phyloP scores from a whole-genome alignment of 1,140 invertebrate species.

The Triops cancriformis region DNA sequence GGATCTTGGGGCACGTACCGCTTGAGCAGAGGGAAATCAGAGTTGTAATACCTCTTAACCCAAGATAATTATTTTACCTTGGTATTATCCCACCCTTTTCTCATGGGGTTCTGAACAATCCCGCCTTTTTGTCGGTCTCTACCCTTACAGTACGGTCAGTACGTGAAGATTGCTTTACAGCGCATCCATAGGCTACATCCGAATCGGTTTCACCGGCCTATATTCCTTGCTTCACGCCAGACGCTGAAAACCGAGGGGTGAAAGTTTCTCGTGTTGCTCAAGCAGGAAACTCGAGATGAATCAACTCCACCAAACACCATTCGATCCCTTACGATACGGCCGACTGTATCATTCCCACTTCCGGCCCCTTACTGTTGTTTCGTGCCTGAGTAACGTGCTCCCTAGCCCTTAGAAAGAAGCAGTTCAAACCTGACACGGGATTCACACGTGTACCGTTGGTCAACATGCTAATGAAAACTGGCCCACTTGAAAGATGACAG shows the following conservation, averaged over 20 bases:
- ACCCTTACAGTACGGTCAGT: neutral
- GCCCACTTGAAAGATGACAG: neutral
- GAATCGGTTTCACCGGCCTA: neutral
- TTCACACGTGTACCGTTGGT: conserved; percentile 13
- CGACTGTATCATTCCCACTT: neutral
- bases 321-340: neutral
- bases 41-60: too few species aligned
- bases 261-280: neutral
- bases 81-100: neutral
- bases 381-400: neutral
- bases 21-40: too few species aligned
- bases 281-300: neutral
- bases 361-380: neutral
- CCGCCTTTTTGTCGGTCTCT: neutral
- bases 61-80: too few species aligned
- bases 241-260: neutral
- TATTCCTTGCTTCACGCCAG: neutral
- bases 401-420: neutral
- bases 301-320: neutral
- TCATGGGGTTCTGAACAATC: neutral
- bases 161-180: neutral
- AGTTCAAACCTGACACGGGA: neutral
- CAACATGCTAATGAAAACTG: neutral
- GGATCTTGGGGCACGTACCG: too few species aligned
- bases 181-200: neutral